Evolutionary conservation across 2,797 vertebrate species (phyloP), one percentile per base, ranked within the genome.

Genomic region (Atherinosoma microstoma): DNA sequence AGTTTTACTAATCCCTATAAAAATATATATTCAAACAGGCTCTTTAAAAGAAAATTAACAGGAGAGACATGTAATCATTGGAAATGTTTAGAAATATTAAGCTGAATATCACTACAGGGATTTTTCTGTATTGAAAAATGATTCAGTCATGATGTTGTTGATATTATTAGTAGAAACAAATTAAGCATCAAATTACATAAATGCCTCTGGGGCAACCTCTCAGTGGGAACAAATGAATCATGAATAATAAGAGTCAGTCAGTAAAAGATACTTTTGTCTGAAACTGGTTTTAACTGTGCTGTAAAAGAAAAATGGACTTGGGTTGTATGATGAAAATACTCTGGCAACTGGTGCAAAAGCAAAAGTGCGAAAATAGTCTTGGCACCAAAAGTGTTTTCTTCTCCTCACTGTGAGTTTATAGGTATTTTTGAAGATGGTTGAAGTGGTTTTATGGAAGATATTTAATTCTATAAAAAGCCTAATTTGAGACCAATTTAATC

Each of bases 361-460:
- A 49, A 64, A 57, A 80, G 32, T 27, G 54, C 64, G 42, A 84
- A 74, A 82, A 87, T 36, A 74, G 36, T 34, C 2, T 45, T 88
- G 84, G 85, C 79, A 3, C 40, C 56, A 6, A 74, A 82, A 57
- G 49, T 74, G 83, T 87, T 90, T 86, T 89, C 65, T 75, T 27
- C 62, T 75, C 74, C 59, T 82, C 69, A 34, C 64, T 74, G 60
- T 7, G 57, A 73, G 68, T 84, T 89, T 85, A 89, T 75, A 58
- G 61, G 56, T 70, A 81, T 84, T 90, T 78, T 67, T 83, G 64
- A 74, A 84, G 69, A 81, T 63, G 69, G 73, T 78, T 80, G 76
- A 89, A 86, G 79, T 85, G 80, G 75, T 89, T 90, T 89, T 58
- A 85, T 85, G 65, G 80, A 70, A 78, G 58, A 83, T 70, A 79